These are phyloP conservation scores for Papilio polyxenes DNA, from an alignment of 1,140 invertebrate species.

Conservation along the genomic window DNA sequence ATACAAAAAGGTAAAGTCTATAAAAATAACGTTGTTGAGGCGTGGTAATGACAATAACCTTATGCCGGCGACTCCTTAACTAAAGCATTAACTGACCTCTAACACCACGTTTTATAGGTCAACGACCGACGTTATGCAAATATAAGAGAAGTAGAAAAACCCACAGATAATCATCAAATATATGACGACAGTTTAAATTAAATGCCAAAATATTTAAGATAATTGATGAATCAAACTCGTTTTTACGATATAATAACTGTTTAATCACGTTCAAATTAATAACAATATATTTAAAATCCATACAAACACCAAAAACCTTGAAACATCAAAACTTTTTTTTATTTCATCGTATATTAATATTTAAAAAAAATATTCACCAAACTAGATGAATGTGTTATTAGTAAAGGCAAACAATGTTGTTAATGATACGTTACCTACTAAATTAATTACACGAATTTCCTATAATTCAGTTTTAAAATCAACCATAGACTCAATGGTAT, in stretches of 20 bases:
- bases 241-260: neutral
- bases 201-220: neutral
- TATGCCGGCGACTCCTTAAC: neutral
- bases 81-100: conserved; percentile 27
- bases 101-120: conserved; percentile 9
- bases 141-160: conserved; percentile 12
- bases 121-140: conserved; percentile 10
- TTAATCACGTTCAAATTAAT: neutral
- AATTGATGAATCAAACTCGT: neutral
- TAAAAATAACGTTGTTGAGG: neutral
- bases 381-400: no score
- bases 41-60: conserved; percentile 33
- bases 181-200: neutral
- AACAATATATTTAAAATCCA: neutral
- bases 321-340: neutral
- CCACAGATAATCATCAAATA: neutral
- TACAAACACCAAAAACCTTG: neutral
- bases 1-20: conserved; percentile 5
- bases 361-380: no score
- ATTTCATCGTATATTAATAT: neutral
- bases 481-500: neutral
- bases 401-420: no score
- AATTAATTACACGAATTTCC: no score
- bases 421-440: no score
- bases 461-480: neutral